These are phyloP conservation scores for Melanogrammus aeglefinus DNA, from an alignment of 2,797 vertebrate species.

Conservation along the genomic window DNA sequence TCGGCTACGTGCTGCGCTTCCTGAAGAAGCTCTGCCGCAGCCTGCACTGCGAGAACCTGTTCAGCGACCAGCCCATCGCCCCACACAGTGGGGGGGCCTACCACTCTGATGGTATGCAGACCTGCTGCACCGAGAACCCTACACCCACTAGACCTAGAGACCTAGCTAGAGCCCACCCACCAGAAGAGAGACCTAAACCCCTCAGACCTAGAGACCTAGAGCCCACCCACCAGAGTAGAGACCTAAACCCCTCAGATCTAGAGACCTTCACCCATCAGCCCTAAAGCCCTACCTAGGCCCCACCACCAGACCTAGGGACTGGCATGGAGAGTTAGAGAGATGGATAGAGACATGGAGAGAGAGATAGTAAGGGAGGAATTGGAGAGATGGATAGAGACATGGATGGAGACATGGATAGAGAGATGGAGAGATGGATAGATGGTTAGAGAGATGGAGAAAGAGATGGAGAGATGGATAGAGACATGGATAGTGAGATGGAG, in stretches of 20 bases:
- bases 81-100: conserved; percentile 64
- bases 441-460: no score
- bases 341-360: no score
- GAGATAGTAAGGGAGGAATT: no score
- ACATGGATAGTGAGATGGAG: background rate
- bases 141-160: background rate
- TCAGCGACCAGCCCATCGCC: conserved; percentile 92
- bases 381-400: background rate
- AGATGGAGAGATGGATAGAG: no score
- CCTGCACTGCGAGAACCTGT: conserved; percentile 92
- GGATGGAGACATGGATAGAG: background rate
- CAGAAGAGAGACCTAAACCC: background rate
- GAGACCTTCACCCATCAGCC: no score
- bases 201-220: background rate
- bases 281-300: no score
- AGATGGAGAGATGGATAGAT: no score
- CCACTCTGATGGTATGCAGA: conserved; percentile 68
- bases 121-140: background rate
- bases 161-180: background rate
- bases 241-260: no score
- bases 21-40: conserved; percentile 94
- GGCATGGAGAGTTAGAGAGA: no score
- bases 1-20: conserved; percentile 92
- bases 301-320: no score
- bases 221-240: no score